Percentiles rank a stretch among this genome's conserved stretches.
Conservation (phyloP, 2,113 vertebrate species). For the Chlorodrepanis virens region DNA sequence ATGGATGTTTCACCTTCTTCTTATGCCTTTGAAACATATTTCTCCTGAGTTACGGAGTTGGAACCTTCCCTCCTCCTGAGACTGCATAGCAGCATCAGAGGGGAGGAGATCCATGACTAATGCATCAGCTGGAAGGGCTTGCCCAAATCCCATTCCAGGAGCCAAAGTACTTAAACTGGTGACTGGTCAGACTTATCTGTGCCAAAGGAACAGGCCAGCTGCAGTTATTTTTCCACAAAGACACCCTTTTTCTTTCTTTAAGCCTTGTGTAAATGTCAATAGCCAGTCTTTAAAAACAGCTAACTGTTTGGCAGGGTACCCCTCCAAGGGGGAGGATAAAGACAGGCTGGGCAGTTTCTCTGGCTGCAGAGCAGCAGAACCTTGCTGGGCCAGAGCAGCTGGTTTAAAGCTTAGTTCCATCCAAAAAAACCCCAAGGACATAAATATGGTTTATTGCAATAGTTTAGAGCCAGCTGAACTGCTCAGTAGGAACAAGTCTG, state of each 20-base stretch:
- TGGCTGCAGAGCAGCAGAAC: neutral
- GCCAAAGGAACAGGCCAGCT: constrained; percentile 2
- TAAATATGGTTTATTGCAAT: neutral
- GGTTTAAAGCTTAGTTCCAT: neutral
- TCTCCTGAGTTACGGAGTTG: neutral
- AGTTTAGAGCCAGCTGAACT: neutral
- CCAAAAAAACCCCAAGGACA: neutral
- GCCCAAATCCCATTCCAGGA: neutral
- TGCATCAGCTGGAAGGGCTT: neutral
- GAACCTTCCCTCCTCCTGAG: neutral
- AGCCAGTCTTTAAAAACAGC: neutral
- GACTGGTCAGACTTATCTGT: constrained; percentile 28
- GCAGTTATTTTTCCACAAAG: constrained; percentile 48
- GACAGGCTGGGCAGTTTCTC: neutral
- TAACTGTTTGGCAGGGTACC: neutral
- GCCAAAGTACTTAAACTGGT: neutral
- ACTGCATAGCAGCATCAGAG: neutral
- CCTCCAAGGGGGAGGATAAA: constrained; percentile 12
- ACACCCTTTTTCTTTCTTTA: neutral
- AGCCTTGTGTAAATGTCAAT: constrained; percentile 25
- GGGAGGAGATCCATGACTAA: neutral
- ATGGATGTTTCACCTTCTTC: neutral
- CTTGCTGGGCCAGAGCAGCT: neutral
- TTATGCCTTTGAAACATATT: neutral
- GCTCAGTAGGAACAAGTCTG: neutral